phyloP scores from a whole-genome alignment of 2,113 vertebrate genomes.

The Tenrec ecaudatus region DNA sequence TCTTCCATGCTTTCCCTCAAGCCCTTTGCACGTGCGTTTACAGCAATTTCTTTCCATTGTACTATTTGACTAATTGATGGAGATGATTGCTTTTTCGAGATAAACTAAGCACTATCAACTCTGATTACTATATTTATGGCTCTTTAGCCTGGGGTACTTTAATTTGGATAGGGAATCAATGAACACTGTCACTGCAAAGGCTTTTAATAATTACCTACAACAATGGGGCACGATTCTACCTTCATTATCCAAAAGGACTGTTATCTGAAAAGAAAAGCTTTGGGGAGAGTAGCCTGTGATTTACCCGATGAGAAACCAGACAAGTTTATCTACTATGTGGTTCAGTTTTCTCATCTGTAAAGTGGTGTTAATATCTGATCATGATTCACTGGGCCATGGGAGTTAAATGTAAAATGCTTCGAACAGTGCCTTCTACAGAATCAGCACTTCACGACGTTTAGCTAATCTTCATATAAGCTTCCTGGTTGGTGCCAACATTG shows the following conservation, averaged over 20 bases:
- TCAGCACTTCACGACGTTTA: not conserved
- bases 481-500: not conserved
- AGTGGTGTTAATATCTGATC: not conserved
- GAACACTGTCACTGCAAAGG: slow-evolving; percentile 11
- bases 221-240: too few relatives aligned
- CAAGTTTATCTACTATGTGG: slow-evolving; percentile 13
- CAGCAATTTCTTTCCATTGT: slow-evolving; percentile 22
- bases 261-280: slow-evolving; percentile 48
- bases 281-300: slow-evolving; percentile 24
- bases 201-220: slow-evolving; percentile 15
- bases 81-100: slow-evolving; percentile 41
- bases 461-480: not conserved
- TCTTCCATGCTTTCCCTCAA: not conserved
- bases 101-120: slow-evolving; percentile 44
- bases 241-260: slow-evolving; percentile 55
- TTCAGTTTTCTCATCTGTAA: slow-evolving; percentile 16
- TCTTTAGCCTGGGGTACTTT: slow-evolving; percentile 34
- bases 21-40: slow-evolving; percentile 34
- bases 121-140: slow-evolving; percentile 36
- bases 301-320: not conserved
- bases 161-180: slow-evolving; percentile 17
- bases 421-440: not conserved
- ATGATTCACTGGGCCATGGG: not conserved
- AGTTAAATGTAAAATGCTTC: slow-evolving; percentile 49
- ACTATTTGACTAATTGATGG: slow-evolving; percentile 31